Evolutionary conservation across 2,797 vertebrate species (phyloP).

Genomic region (Loris lydekkerianus): DNA sequence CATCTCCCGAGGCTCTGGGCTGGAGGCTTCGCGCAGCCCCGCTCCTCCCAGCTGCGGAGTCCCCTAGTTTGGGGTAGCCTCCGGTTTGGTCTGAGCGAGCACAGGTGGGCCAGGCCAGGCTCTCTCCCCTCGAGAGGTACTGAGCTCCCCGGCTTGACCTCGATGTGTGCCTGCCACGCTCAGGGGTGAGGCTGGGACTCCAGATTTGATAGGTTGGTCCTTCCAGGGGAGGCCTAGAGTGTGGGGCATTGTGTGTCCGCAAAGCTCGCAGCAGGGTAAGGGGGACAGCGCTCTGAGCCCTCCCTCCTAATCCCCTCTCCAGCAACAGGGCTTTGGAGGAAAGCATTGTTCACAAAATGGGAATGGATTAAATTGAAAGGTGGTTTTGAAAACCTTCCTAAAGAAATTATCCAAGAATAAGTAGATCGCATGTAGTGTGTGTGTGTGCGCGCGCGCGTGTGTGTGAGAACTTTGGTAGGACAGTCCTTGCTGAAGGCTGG

Average conservation of each 20-base stretch:
- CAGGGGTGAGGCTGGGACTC: neutral
- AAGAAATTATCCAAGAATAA: neutral
- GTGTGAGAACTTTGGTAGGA: neutral
- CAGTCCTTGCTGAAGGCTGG: neutral
- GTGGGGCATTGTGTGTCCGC: neutral
- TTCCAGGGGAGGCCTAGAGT: no score
- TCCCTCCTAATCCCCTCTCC: neutral
- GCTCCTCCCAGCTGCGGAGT: neutral
- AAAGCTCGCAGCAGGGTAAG: neutral
- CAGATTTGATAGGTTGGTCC: neutral
- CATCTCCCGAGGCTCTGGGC: neutral
- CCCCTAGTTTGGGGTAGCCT: neutral
- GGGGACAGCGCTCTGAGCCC: neutral
- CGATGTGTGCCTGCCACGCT: no score
- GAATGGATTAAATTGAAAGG: conserved; percentile 23
- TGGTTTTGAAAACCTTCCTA: neutral
- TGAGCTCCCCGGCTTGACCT: neutral
- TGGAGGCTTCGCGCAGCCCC: no score
- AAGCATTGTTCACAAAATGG: neutral
- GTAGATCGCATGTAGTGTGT: neutral
- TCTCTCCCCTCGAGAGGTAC: neutral
- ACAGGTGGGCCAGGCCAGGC: neutral
- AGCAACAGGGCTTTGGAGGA: neutral
- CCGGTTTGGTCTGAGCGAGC: neutral
- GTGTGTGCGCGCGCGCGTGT: neutral